These are phyloP conservation scores for Coluber constrictor DNA, from an alignment of 2,797 vertebrate genomes.

Conservation along the genomic window DNA sequence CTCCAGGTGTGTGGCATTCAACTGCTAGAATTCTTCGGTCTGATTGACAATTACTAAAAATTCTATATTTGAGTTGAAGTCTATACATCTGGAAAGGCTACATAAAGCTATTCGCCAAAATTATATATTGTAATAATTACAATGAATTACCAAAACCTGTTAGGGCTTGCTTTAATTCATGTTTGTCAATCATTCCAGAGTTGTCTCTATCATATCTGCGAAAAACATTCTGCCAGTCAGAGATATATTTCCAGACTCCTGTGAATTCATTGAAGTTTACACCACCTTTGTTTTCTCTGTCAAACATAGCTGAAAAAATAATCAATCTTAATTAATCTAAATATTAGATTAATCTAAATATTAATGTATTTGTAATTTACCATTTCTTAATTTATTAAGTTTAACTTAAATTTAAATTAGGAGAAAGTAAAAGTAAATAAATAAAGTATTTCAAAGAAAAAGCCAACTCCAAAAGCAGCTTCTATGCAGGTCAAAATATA, in stretches of 20 bases:
- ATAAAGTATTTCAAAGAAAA: not conserved
- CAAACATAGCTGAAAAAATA: slow-evolving; percentile 89
- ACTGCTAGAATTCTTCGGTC: not conserved
- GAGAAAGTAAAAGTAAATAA: not conserved
- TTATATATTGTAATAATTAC: slow-evolving; percentile 23
- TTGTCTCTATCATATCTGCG: slow-evolving; percentile 95
- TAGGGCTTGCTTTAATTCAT: slow-evolving; percentile 94
- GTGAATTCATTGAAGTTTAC: slow-evolving; percentile 98
- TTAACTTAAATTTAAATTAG: not conserved
- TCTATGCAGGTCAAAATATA: not conserved
- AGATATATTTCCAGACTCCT: slow-evolving; percentile 98
- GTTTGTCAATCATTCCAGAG: slow-evolving; percentile 97
- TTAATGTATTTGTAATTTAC: not conserved
- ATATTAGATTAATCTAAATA: not conserved
- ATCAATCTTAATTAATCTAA: not conserved
- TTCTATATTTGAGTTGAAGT: not conserved
- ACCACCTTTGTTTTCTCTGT: slow-evolving; percentile 95
- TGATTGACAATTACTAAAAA: not conserved
- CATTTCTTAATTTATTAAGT: not conserved
- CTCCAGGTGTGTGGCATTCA: not conserved
- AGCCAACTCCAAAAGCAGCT: not conserved
- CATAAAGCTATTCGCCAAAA: not conserved
- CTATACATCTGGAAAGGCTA: not conserved
- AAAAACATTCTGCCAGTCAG: slow-evolving; percentile 99
- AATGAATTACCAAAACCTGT: slow-evolving; percentile 92